These are phyloP conservation scores for Bruchidius siliquastri DNA, from an alignment of 2,888 invertebrate species.

Conservation along the genomic window DNA sequence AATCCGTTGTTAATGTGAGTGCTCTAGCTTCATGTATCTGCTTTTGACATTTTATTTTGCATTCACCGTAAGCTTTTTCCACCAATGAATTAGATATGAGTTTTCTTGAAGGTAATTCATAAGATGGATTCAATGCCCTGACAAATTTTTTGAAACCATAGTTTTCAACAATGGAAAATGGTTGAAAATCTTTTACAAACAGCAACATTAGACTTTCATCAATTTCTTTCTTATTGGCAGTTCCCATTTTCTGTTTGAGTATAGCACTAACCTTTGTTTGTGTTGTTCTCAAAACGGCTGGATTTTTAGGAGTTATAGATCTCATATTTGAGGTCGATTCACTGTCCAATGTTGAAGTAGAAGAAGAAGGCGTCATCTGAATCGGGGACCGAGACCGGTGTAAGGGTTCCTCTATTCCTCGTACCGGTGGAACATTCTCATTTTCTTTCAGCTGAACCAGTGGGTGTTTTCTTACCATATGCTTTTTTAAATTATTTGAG, in stretches of 20 bases:
- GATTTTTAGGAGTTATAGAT: too few relatives aligned
- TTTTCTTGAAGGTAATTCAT: background rate
- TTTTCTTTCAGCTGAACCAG: too few relatives aligned
- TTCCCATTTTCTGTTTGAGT: background rate
- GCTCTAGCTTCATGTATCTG: background rate
- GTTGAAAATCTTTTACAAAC: background rate
- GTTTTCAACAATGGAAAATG: background rate
- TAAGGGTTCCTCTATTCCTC: too few relatives aligned
- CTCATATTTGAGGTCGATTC: too few relatives aligned
- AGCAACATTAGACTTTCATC: background rate
- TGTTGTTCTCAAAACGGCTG: too few relatives aligned
- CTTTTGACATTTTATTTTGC: background rate
- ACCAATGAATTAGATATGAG: background rate
- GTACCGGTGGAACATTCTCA: too few relatives aligned
- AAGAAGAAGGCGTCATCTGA: too few relatives aligned
- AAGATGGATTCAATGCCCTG: background rate
- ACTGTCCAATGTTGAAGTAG: too few relatives aligned
- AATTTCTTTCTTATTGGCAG: background rate
- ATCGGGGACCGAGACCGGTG: too few relatives aligned
- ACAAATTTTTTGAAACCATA: background rate
- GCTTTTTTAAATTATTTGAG: too few relatives aligned
- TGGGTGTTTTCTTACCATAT: too few relatives aligned
- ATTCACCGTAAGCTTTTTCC: background rate
- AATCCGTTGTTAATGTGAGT: slow-evolving; percentile 29
- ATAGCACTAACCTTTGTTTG: too few relatives aligned